Percentiles rank a stretch among this genome's conserved stretches.
phyloP scores from a whole-genome alignment of 2,797 vertebrate species.

The Leptatherina wallacei region DNA sequence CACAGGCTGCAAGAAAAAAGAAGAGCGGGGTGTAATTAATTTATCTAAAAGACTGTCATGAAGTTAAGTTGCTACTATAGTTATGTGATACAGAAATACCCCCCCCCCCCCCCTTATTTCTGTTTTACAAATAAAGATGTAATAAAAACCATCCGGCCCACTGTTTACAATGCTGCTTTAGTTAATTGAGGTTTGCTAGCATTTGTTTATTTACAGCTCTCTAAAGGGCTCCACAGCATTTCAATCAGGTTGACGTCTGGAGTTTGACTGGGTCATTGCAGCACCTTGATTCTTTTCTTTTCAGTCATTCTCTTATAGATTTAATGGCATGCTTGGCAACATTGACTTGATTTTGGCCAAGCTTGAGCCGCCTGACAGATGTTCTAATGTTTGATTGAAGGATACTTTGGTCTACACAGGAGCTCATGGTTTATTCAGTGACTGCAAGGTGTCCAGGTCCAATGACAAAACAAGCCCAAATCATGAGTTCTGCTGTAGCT shows the following conservation, averaged over 20 bases:
- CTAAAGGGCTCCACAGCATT: neutral
- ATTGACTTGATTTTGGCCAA: neutral
- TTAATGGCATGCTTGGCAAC: neutral
- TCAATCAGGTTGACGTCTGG: neutral
- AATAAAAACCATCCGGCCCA: neutral
- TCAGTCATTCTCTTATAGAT: neutral
- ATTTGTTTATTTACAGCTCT: neutral
- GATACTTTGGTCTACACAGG: neutral
- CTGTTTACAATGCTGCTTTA: neutral
- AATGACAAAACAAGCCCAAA: neutral
- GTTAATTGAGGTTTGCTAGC: neutral
- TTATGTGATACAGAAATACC: neutral
- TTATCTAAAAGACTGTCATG: neutral
- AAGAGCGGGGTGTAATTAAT: neutral
- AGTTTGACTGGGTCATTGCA: neutral
- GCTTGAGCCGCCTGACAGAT: neutral
- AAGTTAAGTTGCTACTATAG: no score
- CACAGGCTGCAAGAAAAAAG: slow-evolving; percentile 82
- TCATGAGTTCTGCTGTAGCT: neutral
- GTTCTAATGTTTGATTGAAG: neutral
- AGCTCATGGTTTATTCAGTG: neutral
- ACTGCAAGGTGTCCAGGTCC: neutral
- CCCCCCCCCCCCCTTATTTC: neutral
- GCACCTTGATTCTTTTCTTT: neutral
- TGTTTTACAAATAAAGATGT: neutral